Base-by-base conservation (phyloP, 2,113 vertebrate species). In the Quiscalus mexicanus region DNA sequence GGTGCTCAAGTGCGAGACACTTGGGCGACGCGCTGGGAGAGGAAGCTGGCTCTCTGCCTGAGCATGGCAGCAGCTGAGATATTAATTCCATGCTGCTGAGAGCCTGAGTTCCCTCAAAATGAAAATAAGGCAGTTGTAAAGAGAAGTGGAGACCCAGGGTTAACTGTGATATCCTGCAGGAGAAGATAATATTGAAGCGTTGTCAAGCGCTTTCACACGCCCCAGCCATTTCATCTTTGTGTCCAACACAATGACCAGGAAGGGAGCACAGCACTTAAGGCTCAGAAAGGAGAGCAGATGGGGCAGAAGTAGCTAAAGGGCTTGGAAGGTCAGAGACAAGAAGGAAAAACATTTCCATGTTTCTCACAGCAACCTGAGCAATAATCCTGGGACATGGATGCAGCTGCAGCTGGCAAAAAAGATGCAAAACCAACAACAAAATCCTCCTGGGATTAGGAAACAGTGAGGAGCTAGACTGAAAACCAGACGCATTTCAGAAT, bases 1-100 rank as follows among this genome's bases (percentile, higher is more conserved):
- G 74, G 67, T 50, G 82, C 41, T 69, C 70, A 22, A 50, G 67
- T 9, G 75, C 0, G 8, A 94, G 91, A 69, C 71, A 1, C 25
- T 58, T 14, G 1, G 24, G 70, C 1, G 0, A 5, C 0, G 0
- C 0, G 0, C 15, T 37, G 65, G 28, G 56, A 60, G 53, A 65
- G 73, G 73, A 59, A 41, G 22, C 81, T 41, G 41, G 60, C 77
- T 37, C 77, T 58, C 49, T 73, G 73, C 86, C 83, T 35, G 39
- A 5, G 13, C n/a, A 2, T 6, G 45, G 58, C 74, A 87, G 73
- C 53, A 69, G 84, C 81, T 39, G 67, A 85, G 81, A 35, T 58
- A 76, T 55, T 87, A 80, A 75, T 62, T 45, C 71, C 5, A 0
- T 15, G 59, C 64, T 52, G 39, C 89, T n/a, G 68, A 0, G 0